Evolutionary conservation across 2,888 invertebrate genomes (phyloP), one percentile per base, ranked within the genome.

Genomic region (Melanotus villosus): DNA sequence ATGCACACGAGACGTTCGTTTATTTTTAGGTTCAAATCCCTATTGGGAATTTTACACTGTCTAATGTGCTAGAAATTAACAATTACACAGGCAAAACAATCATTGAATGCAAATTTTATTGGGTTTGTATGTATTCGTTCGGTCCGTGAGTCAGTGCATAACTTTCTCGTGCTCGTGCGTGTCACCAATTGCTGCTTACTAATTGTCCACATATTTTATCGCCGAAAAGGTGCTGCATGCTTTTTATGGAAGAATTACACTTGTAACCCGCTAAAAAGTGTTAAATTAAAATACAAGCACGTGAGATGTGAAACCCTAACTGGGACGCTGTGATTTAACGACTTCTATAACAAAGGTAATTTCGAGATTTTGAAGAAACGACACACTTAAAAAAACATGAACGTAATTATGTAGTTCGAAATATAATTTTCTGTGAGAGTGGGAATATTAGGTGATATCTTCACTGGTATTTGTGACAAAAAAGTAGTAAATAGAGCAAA

Each of bases 61-160:
- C 26, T 41, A 36, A 50, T 36, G 12, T 19, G 32, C 52, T 36
- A 21, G 38, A 59, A 38, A 59, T 59, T 66, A 59, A 23, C 47
- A 65, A 57, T 66, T 66, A 59, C 50, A 36, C 21, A 12, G 41
- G 66, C 12, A 9, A 59, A 58, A 59, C 59, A 66, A 66, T 50
- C 54, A 47, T 41, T 66, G 59, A 52, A 66, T 66, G 66, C 66
- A 43, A 66, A 66, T 66, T 66, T 54, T 43, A 54, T 54, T 54
- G 66, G 16, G 58, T 19, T 59, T 9, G 45, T 59, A 43, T 66
- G 52, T 59, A 43, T 52, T 52, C 60, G 41, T 59, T 57, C 50
- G 36, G 12, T 16, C 12, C 18, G 50, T 66, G 66, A 66, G 30
- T 66, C 66, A 66, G 52, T 54, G 32, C 54, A 41, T 64, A 63